These are phyloP conservation scores for Melanchra persicariae DNA, from an alignment of 2,888 invertebrate species.

Conservation along the genomic window DNA sequence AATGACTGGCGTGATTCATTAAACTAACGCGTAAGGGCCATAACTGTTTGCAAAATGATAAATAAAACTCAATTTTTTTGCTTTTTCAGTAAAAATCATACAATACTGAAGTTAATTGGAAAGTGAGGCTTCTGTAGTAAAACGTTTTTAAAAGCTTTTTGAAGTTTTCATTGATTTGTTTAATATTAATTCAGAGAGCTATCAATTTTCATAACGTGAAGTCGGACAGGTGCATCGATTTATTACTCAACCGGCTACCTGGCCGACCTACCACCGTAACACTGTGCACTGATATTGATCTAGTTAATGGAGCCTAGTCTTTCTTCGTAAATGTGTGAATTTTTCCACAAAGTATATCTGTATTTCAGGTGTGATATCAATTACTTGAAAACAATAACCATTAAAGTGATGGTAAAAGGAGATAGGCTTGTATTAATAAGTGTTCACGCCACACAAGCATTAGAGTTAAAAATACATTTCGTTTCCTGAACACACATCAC, in stretches of 20 bases:
- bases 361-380: neutral
- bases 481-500: conserved; percentile 23
- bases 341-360: neutral
- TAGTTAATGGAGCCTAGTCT: conserved; percentile 6
- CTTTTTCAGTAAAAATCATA: neutral
- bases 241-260: conserved; percentile 35
- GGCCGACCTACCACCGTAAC: too few species aligned
- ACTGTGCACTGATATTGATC: conserved; percentile 25
- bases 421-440: conserved; percentile 18
- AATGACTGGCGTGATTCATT: conserved; percentile 43
- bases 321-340: conserved; percentile 4
- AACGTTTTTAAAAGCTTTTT: conserved; percentile 30
- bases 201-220: conserved; percentile 29
- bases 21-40: conserved; percentile 38
- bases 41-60: conserved; percentile 29
- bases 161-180: conserved; percentile 29
- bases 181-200: conserved; percentile 12
- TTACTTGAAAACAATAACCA: conserved; percentile 42
- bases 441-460: conserved; percentile 27
- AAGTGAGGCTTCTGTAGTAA: neutral
- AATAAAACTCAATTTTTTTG: neutral
- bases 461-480: conserved; percentile 26
- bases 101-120: conserved; percentile 2
- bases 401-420: conserved; percentile 27
- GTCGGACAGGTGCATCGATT: conserved; percentile 36